phyloP scores from a whole-genome alignment of 2,113 vertebrate genomes.

The Mystacornis crossleyi region DNA sequence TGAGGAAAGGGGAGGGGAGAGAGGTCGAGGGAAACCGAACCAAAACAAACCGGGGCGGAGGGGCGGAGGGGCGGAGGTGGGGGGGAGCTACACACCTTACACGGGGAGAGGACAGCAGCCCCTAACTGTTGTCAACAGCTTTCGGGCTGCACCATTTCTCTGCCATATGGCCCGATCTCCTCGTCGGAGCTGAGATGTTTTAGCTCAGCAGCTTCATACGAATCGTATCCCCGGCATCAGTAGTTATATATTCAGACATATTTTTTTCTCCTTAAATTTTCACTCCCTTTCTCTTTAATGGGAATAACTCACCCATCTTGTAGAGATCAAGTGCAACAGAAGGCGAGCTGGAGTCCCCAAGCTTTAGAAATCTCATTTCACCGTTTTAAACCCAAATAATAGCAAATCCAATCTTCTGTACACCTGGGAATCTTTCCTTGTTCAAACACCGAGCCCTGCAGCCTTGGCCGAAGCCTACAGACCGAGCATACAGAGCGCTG shows the following conservation, averaged over 20 bases:
- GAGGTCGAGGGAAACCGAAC: not conserved
- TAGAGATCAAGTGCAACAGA: conserved; percentile 14
- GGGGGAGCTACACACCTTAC: conserved; percentile 14
- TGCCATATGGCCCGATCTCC: conserved; percentile 54
- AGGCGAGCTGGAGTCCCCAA: conserved; percentile 54
- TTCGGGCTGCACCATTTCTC: conserved; percentile 65
- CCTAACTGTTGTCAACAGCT: conserved; percentile 66
- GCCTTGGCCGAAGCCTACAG: conserved; percentile 80
- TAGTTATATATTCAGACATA: conserved; percentile 4
- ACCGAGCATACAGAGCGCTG: conserved; percentile 74
- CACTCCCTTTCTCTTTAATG: conserved; percentile 40
- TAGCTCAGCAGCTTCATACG: conserved; percentile 19
- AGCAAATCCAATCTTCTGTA: conserved; percentile 50
- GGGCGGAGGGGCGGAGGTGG: not conserved
- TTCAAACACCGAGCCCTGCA: conserved; percentile 79
- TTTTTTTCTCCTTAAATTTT: conserved; percentile 17
- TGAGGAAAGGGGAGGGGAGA: too few relatives aligned
- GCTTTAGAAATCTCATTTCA: conserved; percentile 65
- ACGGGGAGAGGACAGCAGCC: conserved; percentile 1
- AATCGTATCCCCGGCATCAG: conserved; percentile 29
- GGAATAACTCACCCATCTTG: conserved; percentile 61
- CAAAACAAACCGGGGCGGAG: not conserved
- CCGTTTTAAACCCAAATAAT: conserved; percentile 61
- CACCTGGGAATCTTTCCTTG: conserved; percentile 70
- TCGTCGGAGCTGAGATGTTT: not conserved